Evolutionary conservation across 2,797 vertebrate species (phyloP).

Genomic region (Smutsia temminckii): DNA sequence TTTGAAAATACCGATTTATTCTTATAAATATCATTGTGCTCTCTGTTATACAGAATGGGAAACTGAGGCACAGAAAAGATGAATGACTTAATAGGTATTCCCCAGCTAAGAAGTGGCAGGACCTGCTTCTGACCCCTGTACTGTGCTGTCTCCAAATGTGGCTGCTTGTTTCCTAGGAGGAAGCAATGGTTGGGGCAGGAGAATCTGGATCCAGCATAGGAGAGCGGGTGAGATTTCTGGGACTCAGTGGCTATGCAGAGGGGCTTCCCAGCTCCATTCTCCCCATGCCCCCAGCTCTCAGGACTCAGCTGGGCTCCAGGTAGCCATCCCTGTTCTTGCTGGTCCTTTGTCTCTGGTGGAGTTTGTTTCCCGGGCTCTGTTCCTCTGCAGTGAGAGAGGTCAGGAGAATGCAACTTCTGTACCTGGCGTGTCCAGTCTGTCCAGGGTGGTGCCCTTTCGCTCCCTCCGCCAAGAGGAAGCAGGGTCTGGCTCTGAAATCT

Average conservation of each 20-base stretch:
- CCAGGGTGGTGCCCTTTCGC: background rate
- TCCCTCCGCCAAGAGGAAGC: background rate
- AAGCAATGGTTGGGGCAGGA: background rate
- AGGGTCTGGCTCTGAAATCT: background rate
- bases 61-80: background rate
- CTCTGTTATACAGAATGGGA: background rate
- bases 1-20: background rate
- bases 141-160: background rate
- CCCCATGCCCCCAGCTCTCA: background rate
- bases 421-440: accelerated
- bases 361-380: background rate
- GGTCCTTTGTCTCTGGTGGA: background rate
- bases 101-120: background rate
- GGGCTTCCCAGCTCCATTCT: background rate
- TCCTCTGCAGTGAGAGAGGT: background rate
- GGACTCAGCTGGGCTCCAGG: background rate
- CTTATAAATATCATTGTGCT: background rate
- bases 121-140: background rate
- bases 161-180: background rate
- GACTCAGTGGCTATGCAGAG: background rate
- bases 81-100: background rate
- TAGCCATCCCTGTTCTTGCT: background rate
- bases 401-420: background rate
- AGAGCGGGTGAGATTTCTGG: background rate
- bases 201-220: too few relatives aligned